Percentiles rank a stretch among this genome's conserved stretches.
Evolutionary conservation across 1,140 invertebrate species (phyloP).

Genomic region (Drosophila ambigua): DNA sequence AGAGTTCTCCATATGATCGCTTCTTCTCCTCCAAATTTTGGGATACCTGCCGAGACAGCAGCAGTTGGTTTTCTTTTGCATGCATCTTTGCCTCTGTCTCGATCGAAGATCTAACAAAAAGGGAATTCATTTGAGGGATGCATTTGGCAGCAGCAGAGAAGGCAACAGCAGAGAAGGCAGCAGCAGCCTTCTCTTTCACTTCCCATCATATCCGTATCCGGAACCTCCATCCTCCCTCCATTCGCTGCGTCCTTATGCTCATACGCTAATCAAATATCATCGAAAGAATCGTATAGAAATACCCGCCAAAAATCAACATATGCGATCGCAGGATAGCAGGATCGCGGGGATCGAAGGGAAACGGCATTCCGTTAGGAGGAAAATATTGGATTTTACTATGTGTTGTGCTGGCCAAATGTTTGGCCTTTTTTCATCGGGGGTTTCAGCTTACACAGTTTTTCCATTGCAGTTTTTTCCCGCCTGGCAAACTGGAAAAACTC

Average conservation of each 20-base stretch:
- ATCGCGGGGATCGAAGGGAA: constrained; percentile 25
- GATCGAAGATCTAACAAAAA: constrained; percentile 69
- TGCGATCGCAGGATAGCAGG: constrained; percentile 27
- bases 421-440: constrained; percentile 36
- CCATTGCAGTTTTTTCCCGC: constrained; percentile 55
- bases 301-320: constrained; percentile 75
- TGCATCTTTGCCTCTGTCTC: not conserved
- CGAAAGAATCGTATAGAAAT: constrained; percentile 31
- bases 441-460: constrained; percentile 49
- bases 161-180: not conserved
- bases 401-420: constrained; percentile 39
- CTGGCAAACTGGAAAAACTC: constrained; percentile 57
- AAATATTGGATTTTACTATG: not conserved
- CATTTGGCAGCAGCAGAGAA: constrained; percentile 30
- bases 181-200: constrained; percentile 24
- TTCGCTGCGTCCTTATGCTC: constrained; percentile 38
- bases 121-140: constrained; percentile 36
- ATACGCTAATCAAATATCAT: constrained; percentile 71
- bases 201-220: constrained; percentile 16
- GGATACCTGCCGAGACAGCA: constrained; percentile 48
- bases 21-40: constrained; percentile 8
- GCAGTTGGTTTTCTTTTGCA: constrained; percentile 41
- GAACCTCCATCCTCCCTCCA: constrained; percentile 28
- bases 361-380: constrained; percentile 57
- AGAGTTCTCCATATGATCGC: too few relatives aligned